phyloP scores from a whole-genome alignment of 2,888 invertebrate genomes.

The Oxystoma pomonae region DNA sequence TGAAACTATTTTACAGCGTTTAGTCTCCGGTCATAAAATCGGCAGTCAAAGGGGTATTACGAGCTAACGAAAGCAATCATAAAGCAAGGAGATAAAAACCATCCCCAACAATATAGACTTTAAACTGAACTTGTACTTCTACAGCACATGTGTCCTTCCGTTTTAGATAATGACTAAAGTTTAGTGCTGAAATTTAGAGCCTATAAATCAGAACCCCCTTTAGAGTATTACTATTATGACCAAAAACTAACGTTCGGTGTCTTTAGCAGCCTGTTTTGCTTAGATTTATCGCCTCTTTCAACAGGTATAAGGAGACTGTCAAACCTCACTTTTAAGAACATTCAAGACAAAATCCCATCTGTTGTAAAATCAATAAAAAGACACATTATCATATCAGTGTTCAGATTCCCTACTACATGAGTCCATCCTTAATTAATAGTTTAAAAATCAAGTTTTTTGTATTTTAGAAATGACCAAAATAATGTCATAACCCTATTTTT shows the following conservation, averaged over 20 bases:
- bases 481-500: too few relatives aligned
- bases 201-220: constrained; percentile 19
- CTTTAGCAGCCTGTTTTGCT: constrained; percentile 17
- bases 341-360: too few relatives aligned
- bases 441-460: too few relatives aligned
- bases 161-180: constrained; percentile 22
- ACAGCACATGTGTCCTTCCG: constrained; percentile 16
- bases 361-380: too few relatives aligned
- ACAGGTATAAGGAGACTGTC: too few relatives aligned
- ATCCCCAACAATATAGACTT: constrained; percentile 15
- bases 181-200: constrained; percentile 21
- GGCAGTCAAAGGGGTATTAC: neutral
- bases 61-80: neutral
- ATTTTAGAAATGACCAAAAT: too few relatives aligned
- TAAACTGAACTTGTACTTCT: constrained; percentile 10
- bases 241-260: constrained; percentile 15
- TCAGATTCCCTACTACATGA: too few relatives aligned
- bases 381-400: too few relatives aligned
- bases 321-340: too few relatives aligned
- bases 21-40: neutral
- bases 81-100: constrained; percentile 12
- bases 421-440: too few relatives aligned
- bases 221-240: constrained; percentile 19
- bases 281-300: constrained; percentile 17
- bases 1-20: neutral